phyloP scores from a whole-genome alignment of 2,888 invertebrate species.

The Meghimatium bilineatum region DNA sequence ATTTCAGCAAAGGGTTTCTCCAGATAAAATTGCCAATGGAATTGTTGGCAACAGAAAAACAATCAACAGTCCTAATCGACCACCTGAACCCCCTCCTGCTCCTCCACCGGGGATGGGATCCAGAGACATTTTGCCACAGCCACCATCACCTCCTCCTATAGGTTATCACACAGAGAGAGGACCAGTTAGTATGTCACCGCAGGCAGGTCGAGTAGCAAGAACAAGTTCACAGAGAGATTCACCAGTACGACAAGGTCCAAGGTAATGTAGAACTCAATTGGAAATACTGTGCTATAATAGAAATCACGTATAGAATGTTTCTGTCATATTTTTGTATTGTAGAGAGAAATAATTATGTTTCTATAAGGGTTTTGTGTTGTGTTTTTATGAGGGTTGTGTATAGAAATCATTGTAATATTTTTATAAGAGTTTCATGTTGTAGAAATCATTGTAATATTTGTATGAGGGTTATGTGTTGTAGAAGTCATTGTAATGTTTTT shows the following conservation, averaged over 20 bases:
- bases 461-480: no score
- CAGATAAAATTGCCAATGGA: constrained; percentile 42
- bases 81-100: constrained; percentile 92
- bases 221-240: constrained; percentile 44
- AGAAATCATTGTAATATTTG: no score
- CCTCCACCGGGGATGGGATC: constrained; percentile 89
- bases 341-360: no score
- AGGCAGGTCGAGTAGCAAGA: constrained; percentile 31
- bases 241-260: constrained; percentile 48
- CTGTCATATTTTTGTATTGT: no score
- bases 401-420: no score
- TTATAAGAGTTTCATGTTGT: no score
- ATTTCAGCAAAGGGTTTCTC: constrained; percentile 15
- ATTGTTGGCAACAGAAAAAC: constrained; percentile 16
- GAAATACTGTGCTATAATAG: no score
- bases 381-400: no score
- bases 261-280: neutral
- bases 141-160: constrained; percentile 45
- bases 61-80: constrained; percentile 79
- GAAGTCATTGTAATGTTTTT: no score
- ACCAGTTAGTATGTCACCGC: constrained; percentile 26
- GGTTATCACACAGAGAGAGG: neutral
- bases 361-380: no score
- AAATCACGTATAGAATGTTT: no score
- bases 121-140: constrained; percentile 70